Percentiles rank a stretch among this genome's conserved stretches.
These are phyloP conservation scores for Eledone cirrhosa DNA, from an alignment of 2,888 invertebrate species.

Conservation along the genomic window DNA sequence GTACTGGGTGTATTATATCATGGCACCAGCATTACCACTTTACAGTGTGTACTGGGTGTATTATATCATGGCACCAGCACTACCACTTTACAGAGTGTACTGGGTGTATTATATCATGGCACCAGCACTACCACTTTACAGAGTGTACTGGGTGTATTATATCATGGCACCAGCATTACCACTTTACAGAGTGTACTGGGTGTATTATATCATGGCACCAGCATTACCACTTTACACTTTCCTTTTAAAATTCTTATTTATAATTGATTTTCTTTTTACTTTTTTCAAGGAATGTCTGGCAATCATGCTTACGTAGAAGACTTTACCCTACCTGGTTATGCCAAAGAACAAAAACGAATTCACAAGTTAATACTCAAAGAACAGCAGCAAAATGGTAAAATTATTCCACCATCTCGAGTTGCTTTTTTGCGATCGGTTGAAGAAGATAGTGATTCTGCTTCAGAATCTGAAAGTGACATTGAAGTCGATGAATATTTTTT, in stretches of 20 bases:
- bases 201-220: too few species aligned
- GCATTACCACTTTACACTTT: not conserved
- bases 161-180: too few species aligned
- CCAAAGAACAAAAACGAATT: slow-evolving; percentile 84
- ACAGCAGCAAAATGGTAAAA: slow-evolving; percentile 72
- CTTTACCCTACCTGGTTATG: slow-evolving; percentile 88
- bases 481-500: slow-evolving; percentile 64
- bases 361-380: slow-evolving; percentile 83
- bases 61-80: too few species aligned
- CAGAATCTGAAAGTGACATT: slow-evolving; percentile 55
- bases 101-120: too few species aligned
- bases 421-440: slow-evolving; percentile 37
- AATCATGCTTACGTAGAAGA: slow-evolving; percentile 76
- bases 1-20: too few species aligned
- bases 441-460: slow-evolving; percentile 46
- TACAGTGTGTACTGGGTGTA: too few species aligned
- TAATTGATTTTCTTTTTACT: slow-evolving; percentile 18
- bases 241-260: too few species aligned
- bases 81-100: too few species aligned
- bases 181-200: too few species aligned
- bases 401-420: slow-evolving; percentile 40
- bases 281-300: slow-evolving; percentile 78
- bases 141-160: too few species aligned
- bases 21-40: too few species aligned
- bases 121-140: too few species aligned